A percentile compares a stretch with the other conserved stretches of the same genome.
Conservation (phyloP, 2,113 vertebrate genomes). For the Physeter macrocephalus region DNA sequence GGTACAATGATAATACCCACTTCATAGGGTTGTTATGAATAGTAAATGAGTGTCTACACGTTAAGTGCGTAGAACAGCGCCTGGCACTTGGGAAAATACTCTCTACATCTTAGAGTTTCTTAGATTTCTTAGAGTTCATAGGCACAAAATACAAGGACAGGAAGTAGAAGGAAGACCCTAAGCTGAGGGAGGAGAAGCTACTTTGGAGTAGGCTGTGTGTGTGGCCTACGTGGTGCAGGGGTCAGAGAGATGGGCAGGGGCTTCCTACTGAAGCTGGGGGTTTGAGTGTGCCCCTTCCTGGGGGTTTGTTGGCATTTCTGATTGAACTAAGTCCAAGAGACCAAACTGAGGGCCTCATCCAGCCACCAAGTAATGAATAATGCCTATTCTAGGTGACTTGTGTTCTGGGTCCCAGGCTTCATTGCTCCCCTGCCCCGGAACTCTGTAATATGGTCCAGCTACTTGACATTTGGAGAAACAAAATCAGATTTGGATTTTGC, state of each 20-base stretch:
- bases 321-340: neutral
- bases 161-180: neutral
- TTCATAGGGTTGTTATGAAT: neutral
- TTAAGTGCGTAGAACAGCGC: neutral
- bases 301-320: neutral
- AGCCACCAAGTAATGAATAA: no score
- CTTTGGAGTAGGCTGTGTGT: neutral
- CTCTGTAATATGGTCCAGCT: neutral
- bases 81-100: neutral
- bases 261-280: neutral
- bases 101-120: neutral
- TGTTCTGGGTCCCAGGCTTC: neutral
- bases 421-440: neutral
- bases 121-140: neutral
- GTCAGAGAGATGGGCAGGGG: neutral
- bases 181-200: neutral
- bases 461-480: neutral
- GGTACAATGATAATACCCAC: neutral
- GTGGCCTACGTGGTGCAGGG: rapidly evolving
- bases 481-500: neutral
- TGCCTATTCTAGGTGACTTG: neutral
- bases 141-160: neutral
- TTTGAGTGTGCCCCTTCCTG: neutral
- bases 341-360: neutral
- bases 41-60: neutral